Evolutionary conservation across 2,888 invertebrate species (phyloP), one percentile per base, ranked within the genome.

Genomic region (Doris montereyensis): DNA sequence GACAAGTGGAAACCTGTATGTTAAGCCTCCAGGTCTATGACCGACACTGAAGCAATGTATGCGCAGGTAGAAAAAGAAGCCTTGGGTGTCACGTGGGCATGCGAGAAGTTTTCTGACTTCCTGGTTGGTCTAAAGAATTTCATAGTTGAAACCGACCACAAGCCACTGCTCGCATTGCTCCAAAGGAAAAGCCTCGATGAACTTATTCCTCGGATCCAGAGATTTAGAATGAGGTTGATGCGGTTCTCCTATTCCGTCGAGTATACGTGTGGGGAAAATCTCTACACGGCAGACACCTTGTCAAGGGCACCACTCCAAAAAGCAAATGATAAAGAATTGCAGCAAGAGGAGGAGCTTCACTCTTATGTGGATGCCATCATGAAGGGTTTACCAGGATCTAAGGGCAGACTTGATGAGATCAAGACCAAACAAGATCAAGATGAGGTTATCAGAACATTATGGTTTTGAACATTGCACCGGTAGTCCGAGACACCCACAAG

Each of bases 51-150:
- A 26, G 65, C 62, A 28, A 17, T 28, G 8, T 68, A 68, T 52
- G 74, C 75, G 13, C 76, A 76, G 35, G 57, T 57, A 17, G 68
- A 76, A 32, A 76, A 68, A 62, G 76, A 76, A 30, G 67, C 68
- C 28, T 35, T 68, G 8, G 68, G 10, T 34, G 76, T 68, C 26
- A 68, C 68, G 8, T 76, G 35, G 35, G 68, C 41, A 21, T 68
- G 65, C 30, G 75, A 75, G 65, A 75, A 75, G 65, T 75, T 75
- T 32, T 32, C 65, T 21, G 62, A 35, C 21, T 75, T 65, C 28
- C 30, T 52, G 13, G 26, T 73, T 10, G 73, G 73, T 41, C 60
- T 60, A 24, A 35, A 35, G n/a, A 5, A 3, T 8, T 73, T 73
- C n/a, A 28, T 3, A 21, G 41, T 73, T 3, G 73, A 73, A 30